These are phyloP conservation scores for Ornithorhynchus anatinus DNA, from an alignment of 2,113 vertebrate species.

Conservation along the genomic window DNA sequence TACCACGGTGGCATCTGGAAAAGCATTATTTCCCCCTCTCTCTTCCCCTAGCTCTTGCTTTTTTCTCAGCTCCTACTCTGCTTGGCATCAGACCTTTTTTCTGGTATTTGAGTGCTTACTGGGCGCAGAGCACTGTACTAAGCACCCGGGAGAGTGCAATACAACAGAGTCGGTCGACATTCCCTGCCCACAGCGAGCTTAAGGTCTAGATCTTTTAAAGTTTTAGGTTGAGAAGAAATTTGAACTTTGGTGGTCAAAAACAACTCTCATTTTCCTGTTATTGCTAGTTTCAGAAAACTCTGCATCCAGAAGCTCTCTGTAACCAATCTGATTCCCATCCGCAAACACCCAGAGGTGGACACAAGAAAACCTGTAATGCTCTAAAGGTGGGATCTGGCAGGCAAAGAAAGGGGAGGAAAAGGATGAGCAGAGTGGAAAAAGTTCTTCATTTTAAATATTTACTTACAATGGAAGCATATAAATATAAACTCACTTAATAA, in stretches of 20 bases:
- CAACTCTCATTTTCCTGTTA: constrained; percentile 32
- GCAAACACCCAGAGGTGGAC: neutral
- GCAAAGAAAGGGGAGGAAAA: neutral
- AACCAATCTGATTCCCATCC: constrained; percentile 21
- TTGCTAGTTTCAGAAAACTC: constrained; percentile 17
- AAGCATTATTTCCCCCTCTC: constrained; percentile 24
- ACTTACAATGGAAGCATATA: constrained; percentile 30
- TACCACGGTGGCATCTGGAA: constrained; percentile 1
- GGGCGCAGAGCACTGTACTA: too few species aligned
- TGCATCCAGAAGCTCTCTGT: constrained; percentile 29
- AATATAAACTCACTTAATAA: neutral
- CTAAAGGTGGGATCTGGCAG: constrained; percentile 14
- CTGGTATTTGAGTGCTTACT: constrained; percentile 28
- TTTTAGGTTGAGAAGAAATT: constrained; percentile 7
- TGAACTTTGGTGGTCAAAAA: constrained; percentile 49
- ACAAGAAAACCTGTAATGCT: constrained; percentile 5
- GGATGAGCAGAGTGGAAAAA: neutral
- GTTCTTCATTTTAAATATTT: neutral
- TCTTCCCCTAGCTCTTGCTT: constrained; percentile 16
- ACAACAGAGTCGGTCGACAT: too few species aligned
- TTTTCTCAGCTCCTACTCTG: neutral
- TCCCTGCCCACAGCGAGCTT: too few species aligned
- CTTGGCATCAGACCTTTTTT: neutral
- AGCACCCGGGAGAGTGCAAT: too few species aligned
- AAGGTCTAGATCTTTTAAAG: constrained; percentile 24